Evolutionary conservation across 1,140 invertebrate genomes (phyloP).

Genomic region (Apis dorsata): DNA sequence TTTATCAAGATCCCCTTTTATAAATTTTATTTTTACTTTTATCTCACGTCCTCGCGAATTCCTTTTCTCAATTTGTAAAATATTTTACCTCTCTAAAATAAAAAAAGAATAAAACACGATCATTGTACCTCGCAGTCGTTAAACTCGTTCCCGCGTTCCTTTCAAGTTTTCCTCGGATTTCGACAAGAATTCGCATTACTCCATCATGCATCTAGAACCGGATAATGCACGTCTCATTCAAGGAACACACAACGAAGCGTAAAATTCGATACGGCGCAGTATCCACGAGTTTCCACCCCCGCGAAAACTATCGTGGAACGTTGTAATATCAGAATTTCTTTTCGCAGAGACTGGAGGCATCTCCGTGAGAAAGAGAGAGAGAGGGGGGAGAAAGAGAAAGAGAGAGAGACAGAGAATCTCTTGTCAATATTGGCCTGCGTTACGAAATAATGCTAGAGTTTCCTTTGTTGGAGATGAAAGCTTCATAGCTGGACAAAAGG

Average conservation of each 20-base stretch:
- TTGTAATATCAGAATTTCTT: constrained; percentile 32
- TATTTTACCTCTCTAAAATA: not conserved
- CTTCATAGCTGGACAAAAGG: not conserved
- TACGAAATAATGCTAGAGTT: constrained; percentile 21
- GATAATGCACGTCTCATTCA: constrained; percentile 12
- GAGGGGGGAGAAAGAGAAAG: too few relatives aligned
- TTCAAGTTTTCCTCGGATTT: not conserved
- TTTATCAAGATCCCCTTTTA: not conserved
- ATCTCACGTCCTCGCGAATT: not conserved
- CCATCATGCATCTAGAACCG: not conserved
- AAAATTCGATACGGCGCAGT: not conserved
- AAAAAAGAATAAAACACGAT: not conserved
- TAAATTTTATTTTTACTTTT: not conserved
- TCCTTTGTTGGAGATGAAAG: constrained; percentile 4
- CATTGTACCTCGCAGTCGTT: too few relatives aligned
- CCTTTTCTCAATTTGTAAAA: not conserved
- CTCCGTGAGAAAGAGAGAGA: too few relatives aligned
- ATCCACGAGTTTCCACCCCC: not conserved
- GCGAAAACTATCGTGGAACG: not conserved
- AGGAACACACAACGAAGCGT: constrained; percentile 9
- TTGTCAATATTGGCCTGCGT: constrained; percentile 14
- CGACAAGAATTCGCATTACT: not conserved
- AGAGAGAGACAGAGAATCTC: not conserved
- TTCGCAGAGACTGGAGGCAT: not conserved
- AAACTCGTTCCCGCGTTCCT: not conserved